Evolutionary conservation across 1,140 invertebrate genomes (phyloP).

Genomic region (Diabrotica undecimpunctata): DNA sequence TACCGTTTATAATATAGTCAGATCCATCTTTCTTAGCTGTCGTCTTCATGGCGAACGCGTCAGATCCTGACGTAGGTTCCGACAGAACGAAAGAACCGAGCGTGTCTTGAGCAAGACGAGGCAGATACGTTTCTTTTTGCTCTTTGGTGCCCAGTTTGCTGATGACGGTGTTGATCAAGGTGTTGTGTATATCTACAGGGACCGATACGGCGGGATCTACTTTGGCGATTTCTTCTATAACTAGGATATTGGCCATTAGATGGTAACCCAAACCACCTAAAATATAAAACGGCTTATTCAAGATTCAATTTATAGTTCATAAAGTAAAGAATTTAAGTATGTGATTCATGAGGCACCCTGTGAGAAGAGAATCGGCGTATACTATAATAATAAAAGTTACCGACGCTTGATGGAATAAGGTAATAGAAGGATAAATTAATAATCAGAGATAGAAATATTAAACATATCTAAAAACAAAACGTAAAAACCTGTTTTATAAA

Average conservation of each 20-base stretch:
- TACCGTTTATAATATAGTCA: slow-evolving; percentile 75
- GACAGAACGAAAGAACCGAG: slow-evolving; percentile 90
- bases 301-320: too few species aligned
- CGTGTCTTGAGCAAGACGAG: slow-evolving; percentile 72
- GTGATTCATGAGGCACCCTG: too few species aligned
- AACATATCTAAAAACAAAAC: too few species aligned
- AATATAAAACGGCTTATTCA: background rate
- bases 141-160: slow-evolving; percentile 77
- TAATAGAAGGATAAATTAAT: too few species aligned
- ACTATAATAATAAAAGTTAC: too few species aligned
- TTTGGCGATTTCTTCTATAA: slow-evolving; percentile 91
- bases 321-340: too few species aligned
- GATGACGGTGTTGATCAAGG: slow-evolving; percentile 83
- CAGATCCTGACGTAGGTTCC: slow-evolving; percentile 83
- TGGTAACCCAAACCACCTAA: slow-evolving; percentile 75
- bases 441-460: too few species aligned
- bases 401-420: too few species aligned
- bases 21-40: slow-evolving; percentile 80
- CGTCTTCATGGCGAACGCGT: slow-evolving; percentile 87
- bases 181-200: slow-evolving; percentile 91
- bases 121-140: slow-evolving; percentile 85
- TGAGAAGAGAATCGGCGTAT: too few species aligned
- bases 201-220: slow-evolving; percentile 85
- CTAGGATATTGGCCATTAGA: slow-evolving; percentile 84
- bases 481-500: too few species aligned